Evolutionary conservation across 2,888 invertebrate species (phyloP).

Genomic region (Carterocephalus palaemon): DNA sequence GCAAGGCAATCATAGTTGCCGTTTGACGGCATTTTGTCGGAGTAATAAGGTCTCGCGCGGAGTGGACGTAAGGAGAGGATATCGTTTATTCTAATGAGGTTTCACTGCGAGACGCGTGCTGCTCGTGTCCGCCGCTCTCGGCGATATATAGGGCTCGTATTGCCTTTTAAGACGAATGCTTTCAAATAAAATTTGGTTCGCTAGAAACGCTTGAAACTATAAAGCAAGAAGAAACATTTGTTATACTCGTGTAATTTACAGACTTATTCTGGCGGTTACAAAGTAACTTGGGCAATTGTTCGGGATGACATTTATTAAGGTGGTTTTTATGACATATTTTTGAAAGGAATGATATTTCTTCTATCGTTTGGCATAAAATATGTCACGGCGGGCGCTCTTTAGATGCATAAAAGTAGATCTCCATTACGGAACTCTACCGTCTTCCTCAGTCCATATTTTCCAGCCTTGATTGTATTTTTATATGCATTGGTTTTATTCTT

Average conservation of each 20-base stretch:
- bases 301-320: no score
- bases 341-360: no score
- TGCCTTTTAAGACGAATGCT: constrained; percentile 34
- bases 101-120: constrained; percentile 54
- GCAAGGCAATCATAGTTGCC: constrained; percentile 45
- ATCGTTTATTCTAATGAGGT: constrained; percentile 79
- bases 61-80: constrained; percentile 78
- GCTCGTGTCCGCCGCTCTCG: constrained; percentile 44
- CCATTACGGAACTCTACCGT: no score
- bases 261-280: no score
- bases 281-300: no score
- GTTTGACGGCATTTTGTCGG: constrained; percentile 76
- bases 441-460: no score
- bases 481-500: no score
- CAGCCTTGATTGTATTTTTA: no score
- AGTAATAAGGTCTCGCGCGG: constrained; percentile 74
- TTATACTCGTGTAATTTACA: neutral
- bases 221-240: constrained; percentile 3
- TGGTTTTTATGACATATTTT: no score
- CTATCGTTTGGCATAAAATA: no score
- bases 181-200: constrained; percentile 24
- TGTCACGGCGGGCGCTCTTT: no score
- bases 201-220: constrained; percentile 8
- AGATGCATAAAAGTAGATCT: no score
- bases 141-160: constrained; percentile 36